Percentiles rank a stretch among this genome's conserved stretches.
phyloP scores from a whole-genome alignment of 2,888 invertebrate genomes.

The Allolobophora icterica region DNA sequence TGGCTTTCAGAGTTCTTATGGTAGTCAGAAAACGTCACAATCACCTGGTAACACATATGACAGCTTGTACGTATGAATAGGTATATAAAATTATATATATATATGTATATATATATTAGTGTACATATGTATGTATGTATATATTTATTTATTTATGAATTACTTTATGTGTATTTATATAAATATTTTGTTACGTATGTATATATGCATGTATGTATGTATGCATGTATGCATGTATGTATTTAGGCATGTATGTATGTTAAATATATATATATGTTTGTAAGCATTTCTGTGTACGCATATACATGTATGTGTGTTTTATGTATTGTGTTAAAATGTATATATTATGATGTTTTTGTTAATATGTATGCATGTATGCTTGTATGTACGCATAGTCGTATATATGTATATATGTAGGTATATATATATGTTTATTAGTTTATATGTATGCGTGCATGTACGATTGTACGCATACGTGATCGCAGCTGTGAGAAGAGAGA shows the following conservation, averaged over 20 bases:
- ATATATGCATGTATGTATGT: constrained; percentile 4
- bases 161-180: background rate
- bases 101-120: background rate
- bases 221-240: background rate
- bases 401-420: too few species aligned
- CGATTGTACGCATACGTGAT: too few species aligned
- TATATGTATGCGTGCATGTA: background rate
- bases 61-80: background rate
- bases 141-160: background rate
- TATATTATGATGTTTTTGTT: too few species aligned
- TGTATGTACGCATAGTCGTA: background rate
- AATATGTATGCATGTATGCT: constrained; percentile 25
- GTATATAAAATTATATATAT: background rate
- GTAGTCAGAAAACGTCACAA: too few species aligned
- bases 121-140: constrained; percentile 17
- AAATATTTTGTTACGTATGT: constrained; percentile 9
- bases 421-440: too few species aligned
- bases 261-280: too few species aligned
- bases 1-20: too few species aligned
- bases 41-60: background rate
- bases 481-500: too few species aligned
- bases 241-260: constrained; percentile 28
- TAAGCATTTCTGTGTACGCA: too few species aligned
- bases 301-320: background rate
- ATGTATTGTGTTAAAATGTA: too few species aligned